Base-by-base conservation (phyloP, 2,113 vertebrate genomes). In the Sander lucioperca region DNA sequence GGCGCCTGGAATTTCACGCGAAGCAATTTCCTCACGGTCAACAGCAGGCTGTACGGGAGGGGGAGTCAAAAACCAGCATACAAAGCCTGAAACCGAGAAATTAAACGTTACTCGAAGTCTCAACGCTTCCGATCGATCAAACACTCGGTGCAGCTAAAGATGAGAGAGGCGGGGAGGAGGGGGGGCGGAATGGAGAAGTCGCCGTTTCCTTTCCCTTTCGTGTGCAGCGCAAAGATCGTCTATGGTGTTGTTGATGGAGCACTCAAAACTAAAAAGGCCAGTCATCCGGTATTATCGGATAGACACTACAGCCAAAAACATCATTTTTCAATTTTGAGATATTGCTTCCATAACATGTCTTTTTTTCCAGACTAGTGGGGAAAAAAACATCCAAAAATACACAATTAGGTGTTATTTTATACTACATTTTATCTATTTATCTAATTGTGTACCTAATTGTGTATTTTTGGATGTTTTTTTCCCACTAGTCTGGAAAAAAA, bases 191-290 rank as follows among this genome's bases (percentile, higher is more conserved):
- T 86, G 89, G 89, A 93, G 90, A 90, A 92, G 90, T 82, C 25
- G 84, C 87, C 63, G 91, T 91, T 94, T 94, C 91, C 91, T 92
- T 90, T 94, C 91, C 88, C 88, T 93, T 91, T 92, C 91, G 88
- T 82, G 87, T 85, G 88, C 72, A 87, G 87, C 59, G 11, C 89
- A 21, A 66, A 94, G 92, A 90, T 93, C 91, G 80, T 93, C 82
- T 87, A 53, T 58, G 0, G 0, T 2, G 0, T 0, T 1, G 14
- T 0, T 0, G 80, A 63, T 47, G 71, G 19, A 62, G 27, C 27
- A n/a, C 58, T 51, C 69, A 45, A 8, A 9, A 8, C 8, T 10
- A 10, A 36, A 27, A 19, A 0, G n/a, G 30, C 19, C 19, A 48
- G 6, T 21, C 51, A 8, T 9, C 14, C 8, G 33, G 54, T 25